phyloP scores from a whole-genome alignment of 2,888 invertebrate species.

The Chaetogeoica ovagalla region DNA sequence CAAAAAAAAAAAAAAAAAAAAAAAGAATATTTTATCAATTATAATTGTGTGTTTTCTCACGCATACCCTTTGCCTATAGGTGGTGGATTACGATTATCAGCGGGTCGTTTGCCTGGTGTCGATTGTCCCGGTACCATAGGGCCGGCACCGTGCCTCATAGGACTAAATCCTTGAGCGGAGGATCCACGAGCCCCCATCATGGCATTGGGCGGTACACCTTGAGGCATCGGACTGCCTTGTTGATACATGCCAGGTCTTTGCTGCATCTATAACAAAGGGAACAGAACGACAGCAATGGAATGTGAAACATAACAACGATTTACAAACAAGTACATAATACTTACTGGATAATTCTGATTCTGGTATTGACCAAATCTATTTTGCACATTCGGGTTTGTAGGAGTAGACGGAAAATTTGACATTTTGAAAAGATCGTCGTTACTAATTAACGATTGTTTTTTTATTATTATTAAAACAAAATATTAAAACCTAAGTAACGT shows the following conservation, averaged over 20 bases:
- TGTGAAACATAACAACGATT: slow-evolving; percentile 21
- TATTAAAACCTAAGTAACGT: not conserved
- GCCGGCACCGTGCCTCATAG: slow-evolving; percentile 66
- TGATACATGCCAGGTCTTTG: slow-evolving; percentile 72
- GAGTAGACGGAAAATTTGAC: slow-evolving; percentile 43
- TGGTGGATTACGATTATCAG: slow-evolving; percentile 49
- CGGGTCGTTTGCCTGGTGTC: slow-evolving; percentile 64
- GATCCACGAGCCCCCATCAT: slow-evolving; percentile 47
- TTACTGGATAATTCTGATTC: slow-evolving; percentile 76
- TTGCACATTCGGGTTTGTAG: slow-evolving; percentile 42
- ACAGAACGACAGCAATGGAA: not conserved
- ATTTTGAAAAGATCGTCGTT: not conserved
- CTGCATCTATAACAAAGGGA: slow-evolving; percentile 59
- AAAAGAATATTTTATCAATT: too few relatives aligned
- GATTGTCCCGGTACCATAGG: slow-evolving; percentile 63
- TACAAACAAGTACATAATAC: slow-evolving; percentile 56
- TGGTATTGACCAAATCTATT: slow-evolving; percentile 66
- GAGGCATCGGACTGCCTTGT: slow-evolving; percentile 66
- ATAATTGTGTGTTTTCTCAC: not conserved
- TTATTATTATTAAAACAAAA: not conserved
- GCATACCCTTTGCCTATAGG: slow-evolving; percentile 59
- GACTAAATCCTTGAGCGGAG: slow-evolving; percentile 60
- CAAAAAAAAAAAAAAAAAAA: too few relatives aligned
- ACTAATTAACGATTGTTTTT: not conserved
- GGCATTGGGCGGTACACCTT: slow-evolving; percentile 64